A percentile compares a stretch with the other conserved stretches of the same genome.
These are phyloP conservation scores for Aleadryas rufinucha DNA, from an alignment of 2,113 vertebrate species.

Conservation along the genomic window DNA sequence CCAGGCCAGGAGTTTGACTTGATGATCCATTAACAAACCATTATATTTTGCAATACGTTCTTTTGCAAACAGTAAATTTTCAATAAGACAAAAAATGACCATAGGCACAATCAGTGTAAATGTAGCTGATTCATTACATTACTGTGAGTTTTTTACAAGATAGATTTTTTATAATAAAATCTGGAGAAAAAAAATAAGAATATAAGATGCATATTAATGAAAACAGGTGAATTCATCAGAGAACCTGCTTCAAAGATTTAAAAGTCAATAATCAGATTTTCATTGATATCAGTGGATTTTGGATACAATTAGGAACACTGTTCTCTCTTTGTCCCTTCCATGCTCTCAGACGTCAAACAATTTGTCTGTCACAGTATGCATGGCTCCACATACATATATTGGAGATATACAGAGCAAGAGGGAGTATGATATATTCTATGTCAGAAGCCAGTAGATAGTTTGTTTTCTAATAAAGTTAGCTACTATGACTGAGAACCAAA, in stretches of 20 bases:
- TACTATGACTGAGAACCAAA: neutral
- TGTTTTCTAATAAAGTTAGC: neutral
- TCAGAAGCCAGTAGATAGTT: neutral
- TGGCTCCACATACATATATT: neutral
- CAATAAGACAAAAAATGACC: neutral
- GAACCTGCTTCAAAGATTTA: neutral
- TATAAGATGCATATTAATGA: neutral
- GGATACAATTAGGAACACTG: neutral
- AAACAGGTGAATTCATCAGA: neutral
- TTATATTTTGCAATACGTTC: neutral
- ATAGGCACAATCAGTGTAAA: neutral
- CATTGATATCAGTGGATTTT: neutral
- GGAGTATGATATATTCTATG: neutral
- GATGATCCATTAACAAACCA: neutral
- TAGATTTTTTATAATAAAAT: neutral
- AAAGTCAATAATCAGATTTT: neutral
- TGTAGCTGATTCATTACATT: neutral
- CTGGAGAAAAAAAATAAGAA: neutral
- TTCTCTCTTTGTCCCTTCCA: neutral
- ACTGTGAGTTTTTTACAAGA: neutral
- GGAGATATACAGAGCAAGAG: neutral
- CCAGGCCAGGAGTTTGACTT: neutral
- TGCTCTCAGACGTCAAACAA: neutral
- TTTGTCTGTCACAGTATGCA: neutral
- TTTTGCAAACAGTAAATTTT: neutral